Conservation (phyloP, 2,888 invertebrate genomes). For the Acanthosoma haemorrhoidale region DNA sequence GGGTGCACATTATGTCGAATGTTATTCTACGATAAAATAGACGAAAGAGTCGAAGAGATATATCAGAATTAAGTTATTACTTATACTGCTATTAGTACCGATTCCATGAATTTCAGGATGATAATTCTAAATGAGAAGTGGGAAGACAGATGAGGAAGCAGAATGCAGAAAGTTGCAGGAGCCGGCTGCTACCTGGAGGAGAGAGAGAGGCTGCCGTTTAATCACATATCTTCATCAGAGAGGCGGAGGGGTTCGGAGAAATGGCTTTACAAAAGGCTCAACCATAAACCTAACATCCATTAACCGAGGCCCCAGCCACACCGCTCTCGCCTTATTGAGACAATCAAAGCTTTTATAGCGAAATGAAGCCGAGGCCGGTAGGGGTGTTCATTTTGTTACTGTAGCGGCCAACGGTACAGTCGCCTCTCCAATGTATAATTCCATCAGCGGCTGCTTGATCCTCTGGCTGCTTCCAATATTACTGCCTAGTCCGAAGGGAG, state of each 20-base stretch:
- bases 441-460: too few species aligned
- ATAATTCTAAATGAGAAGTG: too few species aligned
- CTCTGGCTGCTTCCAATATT: too few species aligned
- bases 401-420: not conserved
- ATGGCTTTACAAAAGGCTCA: not conserved
- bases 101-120: too few species aligned
- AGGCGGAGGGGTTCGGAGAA: not conserved
- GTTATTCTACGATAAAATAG: too few species aligned
- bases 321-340: not conserved
- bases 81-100: too few species aligned
- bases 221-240: constrained; percentile 23
- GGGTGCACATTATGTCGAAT: too few species aligned
- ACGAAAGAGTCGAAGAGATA: too few species aligned
- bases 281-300: constrained; percentile 18
- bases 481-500: too few species aligned
- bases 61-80: too few species aligned
- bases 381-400: constrained; percentile 4
- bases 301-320: not conserved
- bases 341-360: constrained; percentile 15
- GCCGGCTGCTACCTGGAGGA: not conserved
- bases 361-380: not conserved
- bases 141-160: not conserved
- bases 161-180: not conserved
- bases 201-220: too few species aligned
- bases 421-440: too few species aligned